phyloP scores from a whole-genome alignment of 2,797 vertebrate species.

The Oreonectes daqikongensis region DNA sequence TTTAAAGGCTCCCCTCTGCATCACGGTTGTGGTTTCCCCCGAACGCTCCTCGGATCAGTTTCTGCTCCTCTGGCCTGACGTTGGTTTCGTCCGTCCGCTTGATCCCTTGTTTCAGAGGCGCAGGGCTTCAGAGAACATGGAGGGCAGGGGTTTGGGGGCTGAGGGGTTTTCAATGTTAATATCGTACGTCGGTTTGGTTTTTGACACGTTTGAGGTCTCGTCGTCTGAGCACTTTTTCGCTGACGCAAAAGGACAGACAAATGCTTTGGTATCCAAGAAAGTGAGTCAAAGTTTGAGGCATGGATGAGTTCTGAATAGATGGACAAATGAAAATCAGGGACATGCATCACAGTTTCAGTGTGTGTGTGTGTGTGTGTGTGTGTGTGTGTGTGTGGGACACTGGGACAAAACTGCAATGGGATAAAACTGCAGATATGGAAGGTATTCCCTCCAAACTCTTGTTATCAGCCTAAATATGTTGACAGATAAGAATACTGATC shows the following conservation, averaged over 20 bases:
- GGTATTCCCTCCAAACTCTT: background rate
- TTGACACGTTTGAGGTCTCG: constrained; percentile 73
- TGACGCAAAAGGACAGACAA: constrained; percentile 62
- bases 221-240: constrained; percentile 73
- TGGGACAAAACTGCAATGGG: too few species aligned
- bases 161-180: constrained; percentile 55
- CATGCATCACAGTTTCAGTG: constrained; percentile 24
- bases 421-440: background rate
- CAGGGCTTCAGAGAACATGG: constrained; percentile 64
- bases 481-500: constrained; percentile 5
- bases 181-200: constrained; percentile 46
- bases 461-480: background rate
- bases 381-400: constrained; percentile 14
- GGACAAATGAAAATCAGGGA: background rate
- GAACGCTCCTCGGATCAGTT: constrained; percentile 53
- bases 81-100: constrained; percentile 56
- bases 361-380: constrained; percentile 15
- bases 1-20: constrained; percentile 63
- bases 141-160: constrained; percentile 62
- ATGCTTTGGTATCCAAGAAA: constrained; percentile 81
- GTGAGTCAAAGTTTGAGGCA: constrained; percentile 61
- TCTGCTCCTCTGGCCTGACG: constrained; percentile 40
- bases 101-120: constrained; percentile 68
- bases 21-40: constrained; percentile 45
- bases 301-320: constrained; percentile 16